Evolutionary conservation across 2,888 invertebrate genomes (phyloP), one percentile per base, ranked within the genome.

Genomic region (Nemotelus pantherinus): DNA sequence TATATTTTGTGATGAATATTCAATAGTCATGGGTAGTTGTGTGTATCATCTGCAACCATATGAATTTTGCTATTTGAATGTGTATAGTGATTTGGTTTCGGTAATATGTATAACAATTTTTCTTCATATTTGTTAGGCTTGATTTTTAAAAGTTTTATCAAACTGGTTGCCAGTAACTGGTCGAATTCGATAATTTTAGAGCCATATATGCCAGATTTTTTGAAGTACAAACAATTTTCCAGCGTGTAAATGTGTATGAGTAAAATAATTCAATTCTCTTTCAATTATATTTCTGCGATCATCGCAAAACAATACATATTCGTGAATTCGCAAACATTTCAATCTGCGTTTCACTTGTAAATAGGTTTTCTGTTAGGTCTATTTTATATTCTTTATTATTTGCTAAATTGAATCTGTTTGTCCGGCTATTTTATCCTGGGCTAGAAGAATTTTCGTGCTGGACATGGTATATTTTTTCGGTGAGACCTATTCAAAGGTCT

Each of bases 401-500:
- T 25, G 68, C 39, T 57, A 10, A 50, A 25, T 67, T 67, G 9
- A 39, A 25, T 68, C 39, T 39, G 41, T 50, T 68, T 43, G n/a
- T 6, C 48, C 10, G 68, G n/a, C 10, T 25, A 68, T 68, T 68
- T 50, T 6, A 67, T 45, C 3, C 25, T 25, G 39, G 41, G 43
- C 39, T 41, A 47, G 41, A 68, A 68, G 50, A 68, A 53, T 50
- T 68, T 53, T 39, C 39, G 41, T 25, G 10, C 10, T 68, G 68
- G 68, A 68, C 68, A 50, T 68, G 39, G 39, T 25, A 2, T n/a
- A 9, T 57, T 9, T 57, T 57, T 50, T 50, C 1, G 2, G 3
- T 68, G 48, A 39, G 48, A 53, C 50, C 68, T 68, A 39, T 71
- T 43, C 25, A 7, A 71, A 71, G 55, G 71, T 43, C 55, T 71